Evolutionary conservation across 1,140 invertebrate genomes (phyloP), one percentile per base, ranked within the genome.

Genomic region (Magallana gigas): DNA sequence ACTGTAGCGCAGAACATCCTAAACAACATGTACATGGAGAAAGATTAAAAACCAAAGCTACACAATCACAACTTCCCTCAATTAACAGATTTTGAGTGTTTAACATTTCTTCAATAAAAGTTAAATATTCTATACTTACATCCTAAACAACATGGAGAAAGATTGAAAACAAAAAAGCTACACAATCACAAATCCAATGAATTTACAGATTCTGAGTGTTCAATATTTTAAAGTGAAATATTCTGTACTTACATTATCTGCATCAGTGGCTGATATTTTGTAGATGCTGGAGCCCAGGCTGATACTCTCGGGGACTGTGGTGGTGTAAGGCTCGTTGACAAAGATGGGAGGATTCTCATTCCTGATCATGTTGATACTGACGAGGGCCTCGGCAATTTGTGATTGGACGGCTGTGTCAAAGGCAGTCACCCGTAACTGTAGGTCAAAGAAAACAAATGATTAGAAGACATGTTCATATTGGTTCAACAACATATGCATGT

Each of bases 361-460:
- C 92, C 98, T 97, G 82, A 97, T 90, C 16, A 98, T 97, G 91
- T 96, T 97, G 0, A 98, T 96, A 2, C 57, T 84, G 57, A 84
- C 83, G 2, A 62, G 23, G 3, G 57, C 59, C 57, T 84, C 83
- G 3, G 57, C 83, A 3, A 62, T 16, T 62, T 84, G 83, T 57
- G 56, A 84, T 7, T 36, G 29, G 83, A 84, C 83, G 12, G 83
- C 83, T 0, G 83, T 60, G 59, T 84, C 83, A 62, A 58, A 84
- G 6, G 59, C 83, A 7, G 56, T 57, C 12, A 84, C 57, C 23
- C 83, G 18, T 18, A 84, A 58, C 81, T 83, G 57, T 58, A 64
- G 62, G 36, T 48, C 36, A 48, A 48, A 48, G 36, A 48, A 48
- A 48, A 48, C 36, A 48, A 5, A 5, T 48, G 36, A 48, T 48